phyloP scores from a whole-genome alignment of 2,888 invertebrate species.

The Eledona agricola region DNA sequence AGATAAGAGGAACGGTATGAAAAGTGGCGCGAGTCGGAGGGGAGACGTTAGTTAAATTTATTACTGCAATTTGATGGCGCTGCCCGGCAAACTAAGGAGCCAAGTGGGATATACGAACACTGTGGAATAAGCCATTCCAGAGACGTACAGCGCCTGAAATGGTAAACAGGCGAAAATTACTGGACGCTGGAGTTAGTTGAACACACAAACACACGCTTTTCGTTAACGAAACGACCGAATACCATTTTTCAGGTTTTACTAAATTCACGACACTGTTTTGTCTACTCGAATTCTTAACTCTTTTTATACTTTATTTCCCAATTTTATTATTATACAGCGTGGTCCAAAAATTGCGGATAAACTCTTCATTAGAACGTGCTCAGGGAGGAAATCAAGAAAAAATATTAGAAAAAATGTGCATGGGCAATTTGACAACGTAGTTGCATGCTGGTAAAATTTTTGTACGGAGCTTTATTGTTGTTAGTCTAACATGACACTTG shows the following conservation, averaged over 20 bases:
- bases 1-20: slow-evolving; percentile 59
- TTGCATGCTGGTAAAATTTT: no score
- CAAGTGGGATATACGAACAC: slow-evolving; percentile 55
- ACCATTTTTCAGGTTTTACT: neutral
- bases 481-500: no score
- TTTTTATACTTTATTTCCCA: no score
- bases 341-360: no score
- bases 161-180: slow-evolving; percentile 58
- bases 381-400: no score
- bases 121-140: slow-evolving; percentile 57
- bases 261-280: no score
- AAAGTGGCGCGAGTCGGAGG: slow-evolving; percentile 59
- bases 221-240: slow-evolving; percentile 7
- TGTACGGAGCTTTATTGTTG: no score
- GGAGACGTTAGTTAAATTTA: slow-evolving; percentile 62
- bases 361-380: no score
- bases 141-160: slow-evolving; percentile 57
- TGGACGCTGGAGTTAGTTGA: slow-evolving; percentile 43
- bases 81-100: slow-evolving; percentile 58
- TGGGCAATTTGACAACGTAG: no score
- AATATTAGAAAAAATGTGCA: no score
- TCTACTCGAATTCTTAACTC: no score
- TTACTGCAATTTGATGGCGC: slow-evolving; percentile 60
- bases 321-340: no score
- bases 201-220: slow-evolving; percentile 29